phyloP scores from a whole-genome alignment of 37 sponge, comb jelly and placozoan genomes.

The Chondrosia reniformis region DNA sequence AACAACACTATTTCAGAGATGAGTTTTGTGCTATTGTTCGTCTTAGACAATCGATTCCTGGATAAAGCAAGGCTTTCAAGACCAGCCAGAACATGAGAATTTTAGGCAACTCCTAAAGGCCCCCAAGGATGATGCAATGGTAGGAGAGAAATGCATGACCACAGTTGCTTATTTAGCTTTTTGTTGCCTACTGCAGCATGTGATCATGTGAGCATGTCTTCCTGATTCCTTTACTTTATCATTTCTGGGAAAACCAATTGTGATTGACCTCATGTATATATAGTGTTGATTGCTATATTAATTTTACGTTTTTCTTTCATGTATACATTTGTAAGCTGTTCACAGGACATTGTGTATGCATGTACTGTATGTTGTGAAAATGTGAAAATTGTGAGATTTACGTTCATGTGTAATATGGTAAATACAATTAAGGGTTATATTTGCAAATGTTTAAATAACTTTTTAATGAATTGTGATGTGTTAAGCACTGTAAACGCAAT shows the following conservation, averaged over 20 bases:
- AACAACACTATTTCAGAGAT: background rate
- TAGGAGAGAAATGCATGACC: slow-evolving; percentile 10
- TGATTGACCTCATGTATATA: background rate
- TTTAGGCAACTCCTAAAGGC: slow-evolving; percentile 94
- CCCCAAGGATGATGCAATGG: slow-evolving; percentile 96
- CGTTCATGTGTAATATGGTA: background rate
- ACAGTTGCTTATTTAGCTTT: background rate
- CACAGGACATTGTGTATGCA: background rate
- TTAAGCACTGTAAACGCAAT: too few relatives aligned
- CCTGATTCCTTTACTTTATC: too few relatives aligned
- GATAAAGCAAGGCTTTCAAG: slow-evolving; percentile 82
- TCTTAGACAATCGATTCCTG: slow-evolving; percentile 77
- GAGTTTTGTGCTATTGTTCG: background rate
- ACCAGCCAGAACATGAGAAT: slow-evolving; percentile 88
- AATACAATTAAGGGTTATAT: background rate
- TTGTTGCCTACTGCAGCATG: background rate
- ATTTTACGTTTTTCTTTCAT: background rate
- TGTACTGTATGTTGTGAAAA: background rate
- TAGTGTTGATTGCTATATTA: background rate
- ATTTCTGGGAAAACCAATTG: too few relatives aligned
- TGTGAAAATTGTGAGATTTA: background rate
- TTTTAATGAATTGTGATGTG: background rate
- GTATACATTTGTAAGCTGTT: background rate
- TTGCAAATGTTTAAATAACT: background rate
- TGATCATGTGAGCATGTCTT: background rate